phyloP scores from a whole-genome alignment of 2,113 vertebrate species.

The Chinchilla lanigera region DNA sequence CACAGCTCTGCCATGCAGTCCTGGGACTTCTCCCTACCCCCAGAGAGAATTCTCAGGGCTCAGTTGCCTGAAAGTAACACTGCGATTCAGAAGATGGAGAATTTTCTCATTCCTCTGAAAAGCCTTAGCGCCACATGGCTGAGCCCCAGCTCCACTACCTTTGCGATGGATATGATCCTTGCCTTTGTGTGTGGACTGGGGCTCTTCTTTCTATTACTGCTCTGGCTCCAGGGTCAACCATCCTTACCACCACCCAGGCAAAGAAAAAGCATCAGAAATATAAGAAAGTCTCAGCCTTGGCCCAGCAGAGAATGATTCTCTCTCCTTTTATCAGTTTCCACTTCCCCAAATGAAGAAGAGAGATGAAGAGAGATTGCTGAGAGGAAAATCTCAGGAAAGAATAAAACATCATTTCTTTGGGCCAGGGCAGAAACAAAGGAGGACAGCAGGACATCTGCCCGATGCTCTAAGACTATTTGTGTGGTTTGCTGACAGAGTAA shows the following conservation, averaged over 20 bases:
- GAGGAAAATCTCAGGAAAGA: neutral
- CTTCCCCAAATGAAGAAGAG: neutral
- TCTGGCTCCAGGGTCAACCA: neutral
- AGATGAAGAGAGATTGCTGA: neutral
- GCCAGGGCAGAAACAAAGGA: neutral
- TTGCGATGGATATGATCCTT: neutral
- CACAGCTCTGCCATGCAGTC: neutral
- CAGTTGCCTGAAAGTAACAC: neutral
- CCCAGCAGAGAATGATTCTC: neutral
- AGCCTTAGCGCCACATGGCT: neutral
- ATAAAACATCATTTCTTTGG: neutral
- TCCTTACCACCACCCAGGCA: neutral
- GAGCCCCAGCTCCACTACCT: neutral
- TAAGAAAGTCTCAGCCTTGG: neutral
- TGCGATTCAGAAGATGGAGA: neutral
- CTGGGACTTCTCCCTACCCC: neutral
- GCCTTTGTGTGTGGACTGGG: constrained; percentile 14
- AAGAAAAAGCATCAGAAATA: neutral
- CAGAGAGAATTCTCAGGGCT: neutral
- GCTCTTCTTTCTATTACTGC: constrained; percentile 39
- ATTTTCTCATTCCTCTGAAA: neutral
- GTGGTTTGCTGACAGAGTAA: neutral
- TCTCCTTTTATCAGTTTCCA: neutral
- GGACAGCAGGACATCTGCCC: neutral
- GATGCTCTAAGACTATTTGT: neutral